Conservation (phyloP, 2,888 invertebrate genomes). For the Limnephilus marmoratus region DNA sequence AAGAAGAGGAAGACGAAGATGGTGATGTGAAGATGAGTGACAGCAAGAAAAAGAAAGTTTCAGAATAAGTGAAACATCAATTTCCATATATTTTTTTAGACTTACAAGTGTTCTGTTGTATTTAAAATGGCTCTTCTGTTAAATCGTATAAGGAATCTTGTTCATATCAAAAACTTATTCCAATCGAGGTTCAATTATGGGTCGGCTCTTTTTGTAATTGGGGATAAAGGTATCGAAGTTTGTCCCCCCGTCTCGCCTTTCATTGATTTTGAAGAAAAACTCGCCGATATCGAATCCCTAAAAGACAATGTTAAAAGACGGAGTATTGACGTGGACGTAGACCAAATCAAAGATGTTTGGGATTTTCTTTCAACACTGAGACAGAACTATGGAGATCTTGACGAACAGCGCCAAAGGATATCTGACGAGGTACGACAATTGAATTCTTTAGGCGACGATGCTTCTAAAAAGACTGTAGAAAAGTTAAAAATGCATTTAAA, state of each 20-base stretch:
- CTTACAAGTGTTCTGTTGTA: not conserved
- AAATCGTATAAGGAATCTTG: not conserved
- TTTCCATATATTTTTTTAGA: not conserved
- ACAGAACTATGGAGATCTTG: constrained; percentile 75
- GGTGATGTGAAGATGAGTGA: constrained; percentile 73
- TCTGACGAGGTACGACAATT: constrained; percentile 74
- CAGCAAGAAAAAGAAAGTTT: constrained; percentile 67
- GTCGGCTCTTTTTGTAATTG: constrained; percentile 83
- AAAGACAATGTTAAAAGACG: constrained; percentile 78
- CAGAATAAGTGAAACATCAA: constrained; percentile 22
- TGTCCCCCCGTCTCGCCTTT: constrained; percentile 83
- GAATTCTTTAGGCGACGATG: constrained; percentile 69
- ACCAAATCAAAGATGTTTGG: constrained; percentile 80
- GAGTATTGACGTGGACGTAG: constrained; percentile 76
- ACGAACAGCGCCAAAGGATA: constrained; percentile 75
- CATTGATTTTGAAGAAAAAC: constrained; percentile 80
- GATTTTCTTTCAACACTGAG: constrained; percentile 78
- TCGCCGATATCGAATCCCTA: constrained; percentile 75
- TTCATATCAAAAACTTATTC: constrained; percentile 7
- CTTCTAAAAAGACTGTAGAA: constrained; percentile 72
- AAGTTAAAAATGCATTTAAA: constrained; percentile 78
- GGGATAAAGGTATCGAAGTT: constrained; percentile 82
- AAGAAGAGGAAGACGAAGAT: constrained; percentile 70
- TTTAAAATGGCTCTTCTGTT: constrained; percentile 38
- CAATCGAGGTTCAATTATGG: constrained; percentile 62